phyloP scores from a whole-genome alignment of 2,113 vertebrate species.

The Pogona vitticeps region DNA sequence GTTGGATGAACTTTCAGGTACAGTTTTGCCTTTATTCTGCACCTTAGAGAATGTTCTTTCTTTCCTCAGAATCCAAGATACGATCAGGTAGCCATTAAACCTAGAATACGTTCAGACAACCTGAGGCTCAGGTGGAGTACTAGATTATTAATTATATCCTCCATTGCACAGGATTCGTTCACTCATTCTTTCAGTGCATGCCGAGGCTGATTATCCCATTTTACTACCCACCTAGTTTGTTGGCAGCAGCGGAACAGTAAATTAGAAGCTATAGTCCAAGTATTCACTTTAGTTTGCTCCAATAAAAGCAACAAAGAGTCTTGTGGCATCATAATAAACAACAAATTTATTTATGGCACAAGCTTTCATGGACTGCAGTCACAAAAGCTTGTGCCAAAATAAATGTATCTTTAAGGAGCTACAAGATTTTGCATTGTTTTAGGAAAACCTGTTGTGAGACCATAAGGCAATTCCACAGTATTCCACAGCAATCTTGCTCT shows the following conservation, averaged over 20 bases:
- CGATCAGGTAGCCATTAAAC: background rate
- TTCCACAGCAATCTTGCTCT: background rate
- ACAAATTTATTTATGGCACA: too few relatives aligned
- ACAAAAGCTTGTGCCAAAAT: too few relatives aligned
- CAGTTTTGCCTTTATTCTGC: constrained; percentile 18
- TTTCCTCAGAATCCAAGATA: background rate
- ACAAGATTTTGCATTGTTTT: too few relatives aligned
- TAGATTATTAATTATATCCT: background rate
- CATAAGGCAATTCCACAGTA: background rate
- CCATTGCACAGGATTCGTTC: background rate
- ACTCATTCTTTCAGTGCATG: background rate
- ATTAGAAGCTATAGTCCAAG: too few relatives aligned
- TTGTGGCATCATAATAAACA: too few relatives aligned
- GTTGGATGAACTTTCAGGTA: constrained; percentile 89
- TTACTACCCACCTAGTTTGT: background rate
- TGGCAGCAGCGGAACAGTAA: background rate
- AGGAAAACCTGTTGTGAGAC: background rate
- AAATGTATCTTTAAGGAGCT: too few relatives aligned
- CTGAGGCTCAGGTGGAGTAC: background rate
- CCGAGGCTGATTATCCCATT: background rate
- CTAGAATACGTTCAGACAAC: background rate
- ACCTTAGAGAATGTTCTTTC: background rate
- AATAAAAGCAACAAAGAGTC: too few relatives aligned
- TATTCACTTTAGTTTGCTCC: too few relatives aligned
- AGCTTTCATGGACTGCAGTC: too few relatives aligned